Evolutionary conservation across 2,797 vertebrate species (phyloP).

Genomic region (Sphenodon punctatus): DNA sequence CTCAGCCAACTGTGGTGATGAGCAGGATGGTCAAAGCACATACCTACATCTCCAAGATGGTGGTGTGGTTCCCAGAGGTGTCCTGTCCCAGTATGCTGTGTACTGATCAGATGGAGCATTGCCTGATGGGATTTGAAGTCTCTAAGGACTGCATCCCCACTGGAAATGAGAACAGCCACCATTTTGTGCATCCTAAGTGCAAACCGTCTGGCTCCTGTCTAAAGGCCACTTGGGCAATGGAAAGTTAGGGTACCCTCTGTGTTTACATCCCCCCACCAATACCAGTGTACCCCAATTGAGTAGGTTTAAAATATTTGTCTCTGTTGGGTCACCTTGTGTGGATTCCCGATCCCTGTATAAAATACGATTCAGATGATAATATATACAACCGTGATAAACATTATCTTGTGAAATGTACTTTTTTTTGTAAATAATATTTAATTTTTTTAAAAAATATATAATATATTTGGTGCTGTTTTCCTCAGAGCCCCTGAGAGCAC

Average conservation of each 20-base stretch:
- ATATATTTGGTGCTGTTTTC: constrained; percentile 83
- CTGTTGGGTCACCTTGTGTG: constrained; percentile 18
- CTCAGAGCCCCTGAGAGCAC: constrained; percentile 74
- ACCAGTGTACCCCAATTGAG: not conserved
- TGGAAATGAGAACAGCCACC: fast-evolving
- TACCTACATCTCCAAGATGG: not conserved
- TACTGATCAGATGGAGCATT: not conserved
- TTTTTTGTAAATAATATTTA: constrained; percentile 81
- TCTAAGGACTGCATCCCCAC: fast-evolving
- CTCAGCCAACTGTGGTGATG: not conserved
- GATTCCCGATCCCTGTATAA: constrained; percentile 55
- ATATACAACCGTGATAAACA: constrained; percentile 44
- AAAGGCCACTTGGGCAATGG: not conserved
- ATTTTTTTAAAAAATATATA: constrained; percentile 74
- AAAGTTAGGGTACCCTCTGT: not conserved
- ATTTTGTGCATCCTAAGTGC: not conserved
- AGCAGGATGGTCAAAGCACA: not conserved
- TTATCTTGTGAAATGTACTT: constrained; percentile 70
- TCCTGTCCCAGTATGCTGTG: not conserved
- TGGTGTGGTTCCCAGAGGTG: fast-evolving
- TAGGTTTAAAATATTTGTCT: constrained; percentile 13
- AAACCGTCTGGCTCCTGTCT: not conserved
- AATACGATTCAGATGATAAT: constrained; percentile 62
- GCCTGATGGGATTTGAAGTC: not conserved
- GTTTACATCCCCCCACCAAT: constrained; percentile 17